phyloP scores from a whole-genome alignment of 2,888 invertebrate genomes.

The Himalopsyche japonica region DNA sequence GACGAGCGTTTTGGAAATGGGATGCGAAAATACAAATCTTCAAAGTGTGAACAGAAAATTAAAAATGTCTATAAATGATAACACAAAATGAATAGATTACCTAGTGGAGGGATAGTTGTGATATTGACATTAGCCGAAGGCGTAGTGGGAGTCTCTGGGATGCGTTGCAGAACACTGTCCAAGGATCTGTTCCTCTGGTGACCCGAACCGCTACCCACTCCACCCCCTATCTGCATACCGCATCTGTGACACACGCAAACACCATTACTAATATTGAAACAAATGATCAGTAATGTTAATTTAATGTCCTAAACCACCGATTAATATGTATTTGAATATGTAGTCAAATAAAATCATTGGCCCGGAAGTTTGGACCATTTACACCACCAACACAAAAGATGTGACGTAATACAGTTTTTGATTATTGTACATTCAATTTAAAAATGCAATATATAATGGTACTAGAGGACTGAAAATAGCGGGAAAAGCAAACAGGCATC shows the following conservation, averaged over 20 bases:
- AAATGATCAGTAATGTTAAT: not conserved
- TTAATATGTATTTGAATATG: not conserved
- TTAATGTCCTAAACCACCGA: not conserved
- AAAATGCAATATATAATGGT: no score
- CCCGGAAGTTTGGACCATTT: not conserved
- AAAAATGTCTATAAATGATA: no score
- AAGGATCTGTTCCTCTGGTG: slow-evolving; percentile 88
- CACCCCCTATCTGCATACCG: slow-evolving; percentile 46
- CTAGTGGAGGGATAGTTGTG: slow-evolving; percentile 41
- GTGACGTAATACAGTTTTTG: no score
- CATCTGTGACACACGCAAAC: slow-evolving; percentile 52
- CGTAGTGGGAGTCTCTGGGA: slow-evolving; percentile 74
- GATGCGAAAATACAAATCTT: no score
- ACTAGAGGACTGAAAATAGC: no score
- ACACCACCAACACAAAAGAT: no score
- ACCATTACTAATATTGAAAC: not conserved
- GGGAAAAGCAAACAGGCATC: no score
- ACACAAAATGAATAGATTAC: not conserved
- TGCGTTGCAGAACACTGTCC: slow-evolving; percentile 86
- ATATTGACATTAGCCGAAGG: slow-evolving; percentile 43
- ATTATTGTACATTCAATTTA: no score
- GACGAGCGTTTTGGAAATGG: no score
- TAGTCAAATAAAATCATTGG: not conserved
- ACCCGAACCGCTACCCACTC: slow-evolving; percentile 55
- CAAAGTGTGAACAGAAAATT: no score